Percentiles rank a stretch among this genome's conserved stretches.
Evolutionary conservation across 2,888 invertebrate genomes (phyloP).

Genomic region (Dendrolimus houi): DNA sequence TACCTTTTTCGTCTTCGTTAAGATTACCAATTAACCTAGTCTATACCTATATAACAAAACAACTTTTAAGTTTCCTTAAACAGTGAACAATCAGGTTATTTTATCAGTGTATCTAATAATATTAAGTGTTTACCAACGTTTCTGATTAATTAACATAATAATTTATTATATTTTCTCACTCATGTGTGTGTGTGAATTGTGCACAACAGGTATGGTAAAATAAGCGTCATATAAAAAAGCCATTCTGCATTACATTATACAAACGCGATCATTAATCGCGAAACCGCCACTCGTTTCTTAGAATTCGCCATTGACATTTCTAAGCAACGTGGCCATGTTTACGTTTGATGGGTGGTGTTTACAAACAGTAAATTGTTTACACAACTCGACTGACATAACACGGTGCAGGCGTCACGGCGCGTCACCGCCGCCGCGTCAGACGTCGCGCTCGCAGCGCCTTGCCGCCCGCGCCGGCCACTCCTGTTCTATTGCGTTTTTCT

Average conservation of each 20-base stretch:
- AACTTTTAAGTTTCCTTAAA: too few species aligned
- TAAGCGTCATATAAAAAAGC: too few species aligned
- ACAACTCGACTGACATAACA: constrained; percentile 46
- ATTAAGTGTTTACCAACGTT: too few species aligned
- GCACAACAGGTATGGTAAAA: too few species aligned
- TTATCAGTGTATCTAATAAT: too few species aligned
- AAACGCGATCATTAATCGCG: constrained; percentile 21
- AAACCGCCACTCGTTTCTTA: constrained; percentile 27
- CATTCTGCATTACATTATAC: background rate
- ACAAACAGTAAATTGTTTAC: constrained; percentile 69
- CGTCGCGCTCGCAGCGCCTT: constrained; percentile 26
- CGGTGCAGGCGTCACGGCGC: constrained; percentile 38
- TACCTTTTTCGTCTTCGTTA: too few species aligned
- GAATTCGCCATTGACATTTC: constrained; percentile 51
- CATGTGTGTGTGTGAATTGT: too few species aligned
- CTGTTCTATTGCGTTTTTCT: constrained; percentile 47
- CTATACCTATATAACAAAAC: too few species aligned
- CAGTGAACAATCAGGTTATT: too few species aligned
- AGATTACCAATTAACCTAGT: too few species aligned
- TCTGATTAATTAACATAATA: too few species aligned
- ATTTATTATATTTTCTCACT: too few species aligned
- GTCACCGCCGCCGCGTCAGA: constrained; percentile 29
- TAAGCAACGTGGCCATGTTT: constrained; percentile 59
- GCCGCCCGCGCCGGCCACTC: constrained; percentile 43
- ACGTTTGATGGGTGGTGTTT: constrained; percentile 55